phyloP scores from a whole-genome alignment of 2,888 invertebrate genomes.

The Gastrophysa polygoni region DNA sequence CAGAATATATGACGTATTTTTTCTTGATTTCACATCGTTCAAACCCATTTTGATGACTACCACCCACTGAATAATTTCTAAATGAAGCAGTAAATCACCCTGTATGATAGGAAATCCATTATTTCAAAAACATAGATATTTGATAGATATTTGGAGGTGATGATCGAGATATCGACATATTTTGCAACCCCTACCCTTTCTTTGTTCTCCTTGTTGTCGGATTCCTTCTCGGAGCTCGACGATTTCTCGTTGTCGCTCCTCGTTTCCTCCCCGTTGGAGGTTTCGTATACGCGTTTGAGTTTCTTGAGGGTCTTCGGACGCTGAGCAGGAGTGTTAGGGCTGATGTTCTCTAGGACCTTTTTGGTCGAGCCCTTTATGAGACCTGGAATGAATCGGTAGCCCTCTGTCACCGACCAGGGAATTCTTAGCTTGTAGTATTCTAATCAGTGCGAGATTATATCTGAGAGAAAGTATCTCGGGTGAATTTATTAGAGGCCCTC shows the following conservation, averaged over 20 bases:
- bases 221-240: conserved; percentile 55
- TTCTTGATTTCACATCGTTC: too few species aligned
- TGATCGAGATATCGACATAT: too few species aligned
- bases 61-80: too few species aligned
- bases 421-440: neutral
- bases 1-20: too few species aligned
- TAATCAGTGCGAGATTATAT: too few species aligned
- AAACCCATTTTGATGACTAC: too few species aligned
- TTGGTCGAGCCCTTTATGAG: conserved; percentile 76
- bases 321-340: conserved; percentile 64
- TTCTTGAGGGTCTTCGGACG: conserved; percentile 77
- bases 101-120: too few species aligned
- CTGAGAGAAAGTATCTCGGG: neutral
- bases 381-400: conserved; percentile 59
- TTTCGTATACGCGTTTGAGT: conserved; percentile 75
- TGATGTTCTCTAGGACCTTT: conserved; percentile 69
- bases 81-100: too few species aligned
- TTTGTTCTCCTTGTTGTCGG: conserved; percentile 57
- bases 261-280: conserved; percentile 50
- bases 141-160: too few species aligned
- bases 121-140: too few species aligned
- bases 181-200: conserved; percentile 63
- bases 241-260: conserved; percentile 53
- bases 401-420: neutral
- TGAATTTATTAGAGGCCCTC: too few species aligned